phyloP scores from a whole-genome alignment of 2,797 vertebrate species.

The Cryptoblepharus egeriae region DNA sequence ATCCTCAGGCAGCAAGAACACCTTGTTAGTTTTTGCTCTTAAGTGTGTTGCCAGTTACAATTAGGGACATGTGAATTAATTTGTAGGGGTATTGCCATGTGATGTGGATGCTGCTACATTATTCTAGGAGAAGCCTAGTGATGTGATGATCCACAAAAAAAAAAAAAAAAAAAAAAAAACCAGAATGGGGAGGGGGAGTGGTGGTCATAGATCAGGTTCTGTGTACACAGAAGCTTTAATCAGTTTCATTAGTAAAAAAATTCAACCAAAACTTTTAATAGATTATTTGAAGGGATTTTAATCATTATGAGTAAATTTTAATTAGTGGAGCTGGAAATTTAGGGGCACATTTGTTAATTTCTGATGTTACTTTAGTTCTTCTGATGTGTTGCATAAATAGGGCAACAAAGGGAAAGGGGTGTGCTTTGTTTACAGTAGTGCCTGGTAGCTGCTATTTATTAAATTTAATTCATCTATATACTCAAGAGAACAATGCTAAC shows the following conservation, averaged over 20 bases:
- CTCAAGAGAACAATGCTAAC: no score
- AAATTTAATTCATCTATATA: neutral
- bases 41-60: neutral
- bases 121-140: neutral
- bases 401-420: neutral
- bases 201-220: neutral
- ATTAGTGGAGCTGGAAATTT: neutral
- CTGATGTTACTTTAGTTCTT: neutral
- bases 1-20: neutral
- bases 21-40: neutral
- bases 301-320: neutral
- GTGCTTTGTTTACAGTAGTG: neutral
- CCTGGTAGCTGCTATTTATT: neutral
- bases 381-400: neutral
- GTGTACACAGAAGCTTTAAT: neutral
- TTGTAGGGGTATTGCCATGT: neutral
- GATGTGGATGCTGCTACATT: neutral
- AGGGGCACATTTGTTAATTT: neutral
- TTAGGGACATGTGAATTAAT: neutral
- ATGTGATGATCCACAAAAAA: neutral
- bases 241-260: neutral
- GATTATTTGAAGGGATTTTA: neutral
- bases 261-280: no score
- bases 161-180: neutral
- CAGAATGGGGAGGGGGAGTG: neutral